Conservation (phyloP, 2,888 invertebrate genomes). For the Acanthoscelides obtectus region DNA sequence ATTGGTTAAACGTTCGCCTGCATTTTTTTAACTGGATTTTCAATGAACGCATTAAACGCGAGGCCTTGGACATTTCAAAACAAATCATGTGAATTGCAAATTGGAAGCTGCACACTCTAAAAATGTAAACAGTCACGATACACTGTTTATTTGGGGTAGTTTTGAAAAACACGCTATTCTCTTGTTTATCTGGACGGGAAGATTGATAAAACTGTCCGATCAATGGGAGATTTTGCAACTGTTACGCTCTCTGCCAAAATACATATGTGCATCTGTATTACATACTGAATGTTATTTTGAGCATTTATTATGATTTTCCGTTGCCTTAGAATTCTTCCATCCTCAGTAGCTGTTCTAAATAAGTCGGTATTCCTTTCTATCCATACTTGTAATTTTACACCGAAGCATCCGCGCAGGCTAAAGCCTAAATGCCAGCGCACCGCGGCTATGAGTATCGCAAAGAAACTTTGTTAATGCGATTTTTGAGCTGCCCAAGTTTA, state of each 20-base stretch:
- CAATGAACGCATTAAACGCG: background rate
- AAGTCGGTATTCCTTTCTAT: too few species aligned
- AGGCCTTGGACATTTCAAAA: background rate
- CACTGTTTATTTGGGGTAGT: background rate
- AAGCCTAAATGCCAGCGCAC: too few species aligned
- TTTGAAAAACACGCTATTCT: background rate
- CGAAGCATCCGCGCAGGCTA: too few species aligned
- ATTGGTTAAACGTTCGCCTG: background rate
- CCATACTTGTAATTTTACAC: too few species aligned
- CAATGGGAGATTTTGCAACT: background rate
- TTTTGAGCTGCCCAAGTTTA: too few species aligned
- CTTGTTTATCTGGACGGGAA: background rate
- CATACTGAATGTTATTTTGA: too few species aligned
- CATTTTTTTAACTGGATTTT: background rate
- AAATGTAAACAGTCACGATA: background rate
- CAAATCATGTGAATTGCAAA: background rate
- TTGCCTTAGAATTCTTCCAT: too few species aligned
- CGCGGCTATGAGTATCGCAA: too few species aligned
- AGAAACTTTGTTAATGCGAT: too few species aligned
- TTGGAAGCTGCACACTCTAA: background rate
- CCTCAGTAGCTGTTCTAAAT: too few species aligned
- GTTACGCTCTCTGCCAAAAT: background rate
- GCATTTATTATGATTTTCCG: too few species aligned
- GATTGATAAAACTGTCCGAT: background rate
- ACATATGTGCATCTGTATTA: background rate